phyloP scores from a whole-genome alignment of 2,888 invertebrate species.

The Torymus aiolomorphi region DNA sequence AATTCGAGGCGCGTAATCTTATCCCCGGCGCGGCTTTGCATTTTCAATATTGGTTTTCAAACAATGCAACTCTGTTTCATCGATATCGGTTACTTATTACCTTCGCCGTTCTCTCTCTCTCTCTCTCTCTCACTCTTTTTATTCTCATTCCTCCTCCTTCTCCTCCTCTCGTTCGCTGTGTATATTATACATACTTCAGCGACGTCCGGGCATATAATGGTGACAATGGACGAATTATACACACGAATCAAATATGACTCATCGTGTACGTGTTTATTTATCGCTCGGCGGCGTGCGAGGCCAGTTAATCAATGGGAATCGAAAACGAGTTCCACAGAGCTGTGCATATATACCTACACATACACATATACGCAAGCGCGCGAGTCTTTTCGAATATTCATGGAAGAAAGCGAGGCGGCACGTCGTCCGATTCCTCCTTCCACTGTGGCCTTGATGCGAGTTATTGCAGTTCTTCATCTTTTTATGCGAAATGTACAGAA shows the following conservation, averaged over 20 bases:
- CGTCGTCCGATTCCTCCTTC: too few species aligned
- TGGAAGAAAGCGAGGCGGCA: constrained; percentile 4
- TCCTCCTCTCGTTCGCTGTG: neutral
- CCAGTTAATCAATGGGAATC: constrained; percentile 13
- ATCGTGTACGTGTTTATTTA: neutral
- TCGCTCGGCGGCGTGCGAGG: neutral
- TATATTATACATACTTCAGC: too few species aligned
- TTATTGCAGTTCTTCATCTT: too few species aligned
- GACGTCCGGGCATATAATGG: neutral
- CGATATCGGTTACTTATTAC: constrained; percentile 43
- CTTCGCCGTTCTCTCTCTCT: neutral
- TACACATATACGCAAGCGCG: neutral
- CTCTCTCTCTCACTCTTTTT: neutral
- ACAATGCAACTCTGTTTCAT: constrained; percentile 42
- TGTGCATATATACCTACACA: too few species aligned
- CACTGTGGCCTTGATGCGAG: too few species aligned
- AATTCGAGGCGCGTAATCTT: constrained; percentile 28
- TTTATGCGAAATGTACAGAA: too few species aligned
- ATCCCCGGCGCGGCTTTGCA: constrained; percentile 25
- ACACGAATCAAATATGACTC: neutral
- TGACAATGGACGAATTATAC: constrained; percentile 1
- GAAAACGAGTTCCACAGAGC: neutral
- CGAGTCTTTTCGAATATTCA: constrained; percentile 4
- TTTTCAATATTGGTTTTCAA: constrained; percentile 49
- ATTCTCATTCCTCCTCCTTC: neutral